phyloP scores from a whole-genome alignment of 2,113 vertebrate species.

The Antigone vipio region DNA sequence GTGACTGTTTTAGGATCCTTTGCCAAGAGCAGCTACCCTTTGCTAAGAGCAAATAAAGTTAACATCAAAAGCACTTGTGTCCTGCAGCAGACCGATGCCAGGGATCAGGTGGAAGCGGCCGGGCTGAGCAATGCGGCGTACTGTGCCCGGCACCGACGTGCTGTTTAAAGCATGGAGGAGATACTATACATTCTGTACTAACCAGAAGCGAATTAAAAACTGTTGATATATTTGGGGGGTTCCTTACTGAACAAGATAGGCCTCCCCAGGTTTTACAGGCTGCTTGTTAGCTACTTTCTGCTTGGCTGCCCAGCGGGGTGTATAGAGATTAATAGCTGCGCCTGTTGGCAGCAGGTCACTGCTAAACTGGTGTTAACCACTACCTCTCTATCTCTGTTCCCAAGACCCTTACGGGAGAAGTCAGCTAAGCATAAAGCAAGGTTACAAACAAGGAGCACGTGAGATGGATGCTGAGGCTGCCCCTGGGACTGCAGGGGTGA shows the following conservation, averaged over 20 bases:
- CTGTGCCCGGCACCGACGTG: rapidly evolving
- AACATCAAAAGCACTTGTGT: not conserved
- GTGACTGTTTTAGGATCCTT: not conserved
- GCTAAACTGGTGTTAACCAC: not conserved
- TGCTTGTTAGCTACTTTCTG: not conserved
- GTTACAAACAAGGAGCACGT: not conserved
- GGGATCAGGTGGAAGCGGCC: not conserved
- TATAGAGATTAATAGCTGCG: not conserved
- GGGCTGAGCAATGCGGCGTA: not conserved
- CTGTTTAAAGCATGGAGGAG: not conserved
- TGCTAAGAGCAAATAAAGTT: not conserved
- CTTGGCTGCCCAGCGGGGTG: not conserved
- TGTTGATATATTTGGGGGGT: not conserved
- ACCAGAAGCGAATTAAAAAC: not conserved
- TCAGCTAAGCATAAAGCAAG: not conserved
- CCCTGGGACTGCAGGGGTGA: not conserved
- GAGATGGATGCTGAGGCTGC: not conserved
- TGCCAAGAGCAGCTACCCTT: not conserved
- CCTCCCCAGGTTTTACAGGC: not conserved
- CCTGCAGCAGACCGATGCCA: not conserved
- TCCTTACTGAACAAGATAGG: not conserved
- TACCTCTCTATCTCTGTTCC: not conserved
- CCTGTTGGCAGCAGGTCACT: not conserved
- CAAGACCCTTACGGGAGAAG: rapidly evolving
- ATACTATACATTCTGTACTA: not conserved